Evolutionary conservation across 2,888 invertebrate species (phyloP), one percentile per base, ranked within the genome.

Genomic region (Pseudoips prasinana): DNA sequence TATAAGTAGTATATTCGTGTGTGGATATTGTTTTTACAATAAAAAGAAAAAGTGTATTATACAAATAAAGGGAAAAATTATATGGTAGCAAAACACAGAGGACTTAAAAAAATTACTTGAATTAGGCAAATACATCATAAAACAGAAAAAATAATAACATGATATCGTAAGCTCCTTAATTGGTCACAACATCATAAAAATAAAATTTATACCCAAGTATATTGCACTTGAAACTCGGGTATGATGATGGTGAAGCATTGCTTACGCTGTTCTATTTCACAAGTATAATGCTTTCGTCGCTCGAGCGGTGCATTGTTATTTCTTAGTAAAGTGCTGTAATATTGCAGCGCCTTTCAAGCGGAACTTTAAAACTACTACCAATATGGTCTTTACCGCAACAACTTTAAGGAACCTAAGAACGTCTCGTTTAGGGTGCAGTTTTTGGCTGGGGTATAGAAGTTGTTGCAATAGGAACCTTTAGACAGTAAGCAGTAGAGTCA

Each of bases 311-410:
- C 77, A 82, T 82, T 84, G 85, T 86, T 85, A 82, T 85, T 85
- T 84, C 83, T 80, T 66, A 72, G 68, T 58, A 59, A 66, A 80
- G 79, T 71, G 76, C 70, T 85, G 78, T 85, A 81, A 85, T 84
- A 86, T 84, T 76, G 75, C 70, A 58, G 67, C 64, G 66, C 64
- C 61, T 66, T 65, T 53, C 62, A 65, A 69, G 68, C 39, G 39
- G 54, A 61, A 63, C 62, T 57, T 59, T 56, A n/a, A 44, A 59
- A 2, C 20, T 55, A 58, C 59, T 29, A 66, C 67, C 63, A 80
- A 79, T 77, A 71, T 73, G 64, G 64, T 73, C 75, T 71, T 69
- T 74, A 71, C 63, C 53, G 46, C 64, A 53, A 55, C 54, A 49
- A 54, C 64, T 69, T 71, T 67, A 69, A 61, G 66, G 63, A 63